Conservation (phyloP, 2,888 invertebrate genomes). For the Caradrina clavipalpis region DNA sequence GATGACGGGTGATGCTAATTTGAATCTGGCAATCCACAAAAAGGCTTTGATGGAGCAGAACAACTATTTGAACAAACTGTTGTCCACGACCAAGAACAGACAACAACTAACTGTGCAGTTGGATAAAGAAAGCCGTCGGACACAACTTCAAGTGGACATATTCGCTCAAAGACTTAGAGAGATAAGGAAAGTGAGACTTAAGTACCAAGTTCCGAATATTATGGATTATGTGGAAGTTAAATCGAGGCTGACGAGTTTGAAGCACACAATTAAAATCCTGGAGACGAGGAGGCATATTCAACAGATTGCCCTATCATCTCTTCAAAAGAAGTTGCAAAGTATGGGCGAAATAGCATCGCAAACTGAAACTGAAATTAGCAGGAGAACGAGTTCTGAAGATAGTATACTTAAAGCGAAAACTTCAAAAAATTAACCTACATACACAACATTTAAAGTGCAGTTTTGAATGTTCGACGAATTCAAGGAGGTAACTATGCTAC, state of each 20-base stretch:
- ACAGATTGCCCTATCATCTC: slow-evolving; percentile 80
- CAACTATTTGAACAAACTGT: slow-evolving; percentile 80
- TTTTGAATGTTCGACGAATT: no score
- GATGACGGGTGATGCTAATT: slow-evolving; percentile 91
- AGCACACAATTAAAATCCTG: slow-evolving; percentile 79
- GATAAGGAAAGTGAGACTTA: slow-evolving; percentile 79
- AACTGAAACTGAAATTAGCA: background rate
- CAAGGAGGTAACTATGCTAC: no score
- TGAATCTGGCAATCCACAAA: slow-evolving; percentile 90
- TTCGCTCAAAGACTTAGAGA: slow-evolving; percentile 79
- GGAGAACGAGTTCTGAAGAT: no score
- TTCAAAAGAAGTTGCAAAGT: slow-evolving; percentile 75
- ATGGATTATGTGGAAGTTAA: slow-evolving; percentile 91
- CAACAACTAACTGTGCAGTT: slow-evolving; percentile 81
- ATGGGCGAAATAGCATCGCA: slow-evolving; percentile 26
- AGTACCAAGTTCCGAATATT: slow-evolving; percentile 90
- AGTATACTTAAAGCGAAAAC: no score
- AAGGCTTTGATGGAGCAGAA: slow-evolving; percentile 90
- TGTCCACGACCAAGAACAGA: slow-evolving; percentile 81
- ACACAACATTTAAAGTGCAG: no score
- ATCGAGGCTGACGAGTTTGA: slow-evolving; percentile 86
- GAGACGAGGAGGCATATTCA: slow-evolving; percentile 81
- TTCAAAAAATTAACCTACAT: no score
- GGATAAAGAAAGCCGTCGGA: slow-evolving; percentile 81
- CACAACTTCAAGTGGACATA: slow-evolving; percentile 78